Evolutionary conservation across 2,797 vertebrate genomes (phyloP).

Genomic region (Bradypus variegatus): DNA sequence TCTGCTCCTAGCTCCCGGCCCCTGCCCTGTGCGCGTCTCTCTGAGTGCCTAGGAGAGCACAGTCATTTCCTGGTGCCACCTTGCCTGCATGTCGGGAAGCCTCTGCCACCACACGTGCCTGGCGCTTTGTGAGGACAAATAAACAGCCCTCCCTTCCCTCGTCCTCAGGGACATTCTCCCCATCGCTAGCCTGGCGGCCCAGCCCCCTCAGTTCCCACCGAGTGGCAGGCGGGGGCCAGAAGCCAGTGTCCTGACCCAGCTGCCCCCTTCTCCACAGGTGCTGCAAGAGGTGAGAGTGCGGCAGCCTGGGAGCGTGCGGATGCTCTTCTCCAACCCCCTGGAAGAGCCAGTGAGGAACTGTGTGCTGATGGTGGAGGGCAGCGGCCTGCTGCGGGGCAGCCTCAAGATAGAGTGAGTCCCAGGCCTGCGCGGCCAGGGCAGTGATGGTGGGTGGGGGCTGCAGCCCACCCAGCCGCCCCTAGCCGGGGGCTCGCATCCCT

Average conservation of each 20-base stretch:
- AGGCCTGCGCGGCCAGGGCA: rapidly evolving
- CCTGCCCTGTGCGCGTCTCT: neutral
- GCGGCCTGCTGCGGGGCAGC: conserved; percentile 69
- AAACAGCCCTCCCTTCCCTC: neutral
- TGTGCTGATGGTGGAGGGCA: conserved; percentile 72
- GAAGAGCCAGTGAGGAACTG: conserved; percentile 64
- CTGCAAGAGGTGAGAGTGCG: conserved; percentile 63
- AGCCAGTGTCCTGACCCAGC: neutral
- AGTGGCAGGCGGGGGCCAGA: neutral
- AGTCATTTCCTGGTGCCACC: neutral
- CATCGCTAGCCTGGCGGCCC: neutral
- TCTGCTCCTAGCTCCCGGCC: neutral
- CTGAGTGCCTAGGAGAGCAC: neutral
- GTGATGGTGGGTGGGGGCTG: rapidly evolving
- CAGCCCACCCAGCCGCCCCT: neutral
- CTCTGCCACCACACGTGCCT: neutral
- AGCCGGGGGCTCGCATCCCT: neutral
- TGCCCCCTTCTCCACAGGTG: conserved; percentile 59
- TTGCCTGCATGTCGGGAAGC: neutral
- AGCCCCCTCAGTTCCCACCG: neutral
- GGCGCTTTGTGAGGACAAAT: neutral
- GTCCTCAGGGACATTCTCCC: neutral
- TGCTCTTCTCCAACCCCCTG: conserved; percentile 75
- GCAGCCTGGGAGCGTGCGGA: conserved; percentile 65
- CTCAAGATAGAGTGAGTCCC: conserved; percentile 72